These are phyloP conservation scores for Melanerpes formicivorus DNA, from an alignment of 2,113 vertebrate genomes.

Conservation along the genomic window DNA sequence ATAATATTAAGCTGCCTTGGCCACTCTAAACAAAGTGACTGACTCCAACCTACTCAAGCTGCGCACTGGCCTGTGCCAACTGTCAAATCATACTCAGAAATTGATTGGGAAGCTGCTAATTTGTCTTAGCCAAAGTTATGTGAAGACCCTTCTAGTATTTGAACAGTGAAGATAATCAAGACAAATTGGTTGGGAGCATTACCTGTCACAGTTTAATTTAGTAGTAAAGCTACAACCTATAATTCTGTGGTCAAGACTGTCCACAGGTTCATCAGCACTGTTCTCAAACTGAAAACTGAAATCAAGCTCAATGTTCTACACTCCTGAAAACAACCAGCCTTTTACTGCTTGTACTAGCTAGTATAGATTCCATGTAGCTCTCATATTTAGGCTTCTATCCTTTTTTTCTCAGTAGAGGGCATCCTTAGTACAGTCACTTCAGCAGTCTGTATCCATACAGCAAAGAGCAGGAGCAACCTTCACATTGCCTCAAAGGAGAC, in stretches of 20 bases:
- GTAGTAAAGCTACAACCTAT: neutral
- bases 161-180: neutral
- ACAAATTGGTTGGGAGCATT: neutral
- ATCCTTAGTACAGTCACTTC: slow-evolving; percentile 67
- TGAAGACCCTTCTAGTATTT: neutral
- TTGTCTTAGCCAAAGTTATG: neutral
- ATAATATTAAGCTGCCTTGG: neutral
- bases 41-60: neutral
- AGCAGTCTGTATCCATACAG: neutral
- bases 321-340: neutral
- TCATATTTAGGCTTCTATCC: slow-evolving; percentile 17
- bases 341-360: neutral
- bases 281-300: neutral
- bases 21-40: neutral
- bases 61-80: neutral
- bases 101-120: neutral
- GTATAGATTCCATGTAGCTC: neutral
- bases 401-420: slow-evolving; percentile 68
- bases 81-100: neutral
- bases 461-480: neutral
- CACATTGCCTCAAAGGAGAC: neutral
- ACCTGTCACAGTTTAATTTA: neutral
- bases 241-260: neutral
- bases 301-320: neutral
- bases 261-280: neutral